Evolutionary conservation across 1,140 invertebrate species (phyloP).

Genomic region (Apis mellifera): Amel_HAv3.1 CM009940.2:7189501-7190000

Average conservation of each 20-base stretch:
- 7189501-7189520: constrained; percentile 25
- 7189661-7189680: background rate
- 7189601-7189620: constrained; percentile 39
- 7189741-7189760: no score
- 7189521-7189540: background rate
- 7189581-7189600: constrained; percentile 29
- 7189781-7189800: background rate
- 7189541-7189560: constrained; percentile 14
- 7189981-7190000: background rate
- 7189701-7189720: background rate
- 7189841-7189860: no score
- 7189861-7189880: no score
- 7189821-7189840: no score
- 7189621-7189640: constrained; percentile 31
- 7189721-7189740: no score
- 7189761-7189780: no score
- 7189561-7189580: constrained; percentile 21
- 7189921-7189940: background rate
- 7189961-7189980: no score
- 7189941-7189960: background rate
- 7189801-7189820: background rate
- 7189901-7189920: no score
- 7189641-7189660: constrained; percentile 21
- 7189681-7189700: constrained; percentile 1
- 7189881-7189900: no score